Evolutionary conservation across 2,888 invertebrate species (phyloP).

Genomic region (Trachelus stipa): DNA sequence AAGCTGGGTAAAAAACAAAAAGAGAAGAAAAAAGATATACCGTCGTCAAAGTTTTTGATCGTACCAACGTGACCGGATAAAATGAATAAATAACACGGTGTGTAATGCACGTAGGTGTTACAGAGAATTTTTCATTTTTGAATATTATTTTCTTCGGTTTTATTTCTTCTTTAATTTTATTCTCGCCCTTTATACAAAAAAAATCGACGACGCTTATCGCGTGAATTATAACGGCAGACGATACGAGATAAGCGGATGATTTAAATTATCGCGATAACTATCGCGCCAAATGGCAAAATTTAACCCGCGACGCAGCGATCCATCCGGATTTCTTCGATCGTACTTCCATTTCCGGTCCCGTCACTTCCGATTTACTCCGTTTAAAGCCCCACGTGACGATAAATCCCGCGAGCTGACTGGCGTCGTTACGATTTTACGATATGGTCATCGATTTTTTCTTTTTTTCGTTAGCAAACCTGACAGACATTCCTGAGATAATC

Average conservation of each 20-base stretch:
- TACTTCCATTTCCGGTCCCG: slow-evolving; percentile 6
- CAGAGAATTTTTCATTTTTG: not conserved
- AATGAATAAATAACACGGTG: not conserved
- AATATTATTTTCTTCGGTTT: not conserved
- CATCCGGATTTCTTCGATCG: not conserved
- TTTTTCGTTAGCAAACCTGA: not conserved
- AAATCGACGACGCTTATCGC: not conserved
- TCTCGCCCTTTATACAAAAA: not conserved
- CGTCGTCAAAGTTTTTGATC: not conserved
- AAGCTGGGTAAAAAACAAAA: not conserved
- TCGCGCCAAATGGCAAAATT: not conserved
- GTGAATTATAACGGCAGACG: not conserved
- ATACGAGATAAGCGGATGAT: not conserved
- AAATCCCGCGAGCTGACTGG: not conserved
- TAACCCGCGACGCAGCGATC: not conserved
- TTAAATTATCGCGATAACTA: not conserved
- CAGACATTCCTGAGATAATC: not conserved
- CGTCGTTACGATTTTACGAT: not conserved
- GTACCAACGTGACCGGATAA: not conserved
- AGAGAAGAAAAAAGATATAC: not conserved
- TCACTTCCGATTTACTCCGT: not conserved
- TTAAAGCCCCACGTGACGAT: not conserved
- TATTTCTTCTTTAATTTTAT: no score
- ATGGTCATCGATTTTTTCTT: not conserved
- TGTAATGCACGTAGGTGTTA: not conserved